These are phyloP conservation scores for Hypocryptadius cinnamomeus DNA, from an alignment of 2,113 vertebrate genomes.

Conservation along the genomic window DNA sequence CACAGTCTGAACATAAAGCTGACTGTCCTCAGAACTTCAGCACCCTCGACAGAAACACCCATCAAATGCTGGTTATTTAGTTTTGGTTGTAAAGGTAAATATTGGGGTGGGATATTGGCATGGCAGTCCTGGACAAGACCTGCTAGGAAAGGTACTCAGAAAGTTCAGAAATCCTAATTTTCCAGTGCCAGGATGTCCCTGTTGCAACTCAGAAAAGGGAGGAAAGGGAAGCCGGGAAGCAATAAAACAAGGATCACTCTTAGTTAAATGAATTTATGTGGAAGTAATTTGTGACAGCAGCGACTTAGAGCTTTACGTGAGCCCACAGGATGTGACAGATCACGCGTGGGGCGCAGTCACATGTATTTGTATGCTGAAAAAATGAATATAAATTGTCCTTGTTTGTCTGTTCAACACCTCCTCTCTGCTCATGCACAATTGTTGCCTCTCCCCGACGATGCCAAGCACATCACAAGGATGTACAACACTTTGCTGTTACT, in stretches of 20 bases:
- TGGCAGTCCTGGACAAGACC: neutral
- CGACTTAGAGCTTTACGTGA: neutral
- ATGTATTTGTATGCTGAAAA: neutral
- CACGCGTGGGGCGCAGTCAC: no score
- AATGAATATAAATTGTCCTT: neutral
- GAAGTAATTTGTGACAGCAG: neutral
- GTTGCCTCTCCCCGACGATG: neutral
- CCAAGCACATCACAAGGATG: neutral
- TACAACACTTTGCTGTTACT: constrained; percentile 12
- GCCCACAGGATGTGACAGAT: neutral
- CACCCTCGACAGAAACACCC: neutral
- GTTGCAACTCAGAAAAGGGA: neutral
- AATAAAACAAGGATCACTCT: neutral
- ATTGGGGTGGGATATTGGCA: neutral
- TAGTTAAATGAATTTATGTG: neutral
- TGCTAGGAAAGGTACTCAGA: neutral
- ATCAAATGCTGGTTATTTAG: neutral
- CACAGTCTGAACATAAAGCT: neutral
- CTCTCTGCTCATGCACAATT: neutral
- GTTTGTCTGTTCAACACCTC: neutral
- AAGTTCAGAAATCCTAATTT: neutral
- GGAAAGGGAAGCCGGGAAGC: neutral
- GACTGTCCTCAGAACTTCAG: neutral
- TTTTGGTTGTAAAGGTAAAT: neutral
- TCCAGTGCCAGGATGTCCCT: neutral